Evolutionary conservation across 2,797 vertebrate species (phyloP).

Genomic region (Chiroxiphia lanceolata): DNA sequence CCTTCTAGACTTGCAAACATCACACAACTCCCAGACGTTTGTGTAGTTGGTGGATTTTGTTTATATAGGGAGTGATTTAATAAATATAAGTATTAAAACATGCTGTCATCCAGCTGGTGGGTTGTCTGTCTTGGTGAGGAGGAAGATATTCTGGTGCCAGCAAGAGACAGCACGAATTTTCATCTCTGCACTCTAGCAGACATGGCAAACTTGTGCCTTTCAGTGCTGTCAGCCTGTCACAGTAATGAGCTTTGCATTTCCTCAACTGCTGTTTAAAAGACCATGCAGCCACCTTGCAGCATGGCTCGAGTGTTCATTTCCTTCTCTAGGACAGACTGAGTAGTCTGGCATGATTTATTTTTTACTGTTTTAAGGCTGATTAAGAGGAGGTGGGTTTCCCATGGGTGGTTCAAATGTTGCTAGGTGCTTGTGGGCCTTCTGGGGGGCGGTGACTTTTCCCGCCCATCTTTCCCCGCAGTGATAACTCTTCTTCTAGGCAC

Average conservation of each 20-base stretch:
- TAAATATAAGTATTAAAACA: not conserved
- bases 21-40: not conserved
- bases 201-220: not conserved
- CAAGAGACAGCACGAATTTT: not conserved
- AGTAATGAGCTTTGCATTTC: slow-evolving; percentile 2
- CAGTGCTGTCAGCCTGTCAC: slow-evolving; percentile 1
- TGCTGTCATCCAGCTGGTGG: not conserved
- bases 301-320: not conserved
- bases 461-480: too few species aligned
- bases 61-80: slow-evolving; percentile 28
- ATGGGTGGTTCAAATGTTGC: not conserved
- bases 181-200: not conserved
- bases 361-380: not conserved
- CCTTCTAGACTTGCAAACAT: not conserved
- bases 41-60: not conserved
- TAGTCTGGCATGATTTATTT: not conserved
- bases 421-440: not conserved
- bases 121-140: not conserved
- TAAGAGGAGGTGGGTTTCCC: not conserved
- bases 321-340: not conserved
- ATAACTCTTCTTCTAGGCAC: not conserved
- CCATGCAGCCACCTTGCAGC: not conserved
- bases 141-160: not conserved
- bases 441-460: not conserved
- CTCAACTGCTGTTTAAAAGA: not conserved